These are phyloP conservation scores for Cistogaster globosa DNA, from an alignment of 2,888 invertebrate genomes.

Conservation along the genomic window DNA sequence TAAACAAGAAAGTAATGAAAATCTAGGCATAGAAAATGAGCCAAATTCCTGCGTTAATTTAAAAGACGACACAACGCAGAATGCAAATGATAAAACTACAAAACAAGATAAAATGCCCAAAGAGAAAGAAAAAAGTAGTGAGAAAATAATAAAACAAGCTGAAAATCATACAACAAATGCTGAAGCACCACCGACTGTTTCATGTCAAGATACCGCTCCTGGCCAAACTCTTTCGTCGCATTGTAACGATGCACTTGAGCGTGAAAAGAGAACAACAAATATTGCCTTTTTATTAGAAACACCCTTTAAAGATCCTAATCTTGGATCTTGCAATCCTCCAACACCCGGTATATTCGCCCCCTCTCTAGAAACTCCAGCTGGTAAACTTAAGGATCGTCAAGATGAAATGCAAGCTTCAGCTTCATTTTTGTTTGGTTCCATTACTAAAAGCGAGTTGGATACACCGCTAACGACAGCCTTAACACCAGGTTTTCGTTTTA, in stretches of 20 bases:
- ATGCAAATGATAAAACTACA: conserved; percentile 34
- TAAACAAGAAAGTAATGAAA: not conserved
- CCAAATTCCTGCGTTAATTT: not conserved
- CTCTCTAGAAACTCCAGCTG: conserved; percentile 79
- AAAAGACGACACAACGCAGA: conserved; percentile 72
- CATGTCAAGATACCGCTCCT: not conserved
- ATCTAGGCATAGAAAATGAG: too few species aligned
- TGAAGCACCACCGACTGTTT: not conserved
- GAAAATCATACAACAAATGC: not conserved
- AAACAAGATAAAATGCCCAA: conserved; percentile 6
- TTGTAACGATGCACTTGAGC: conserved; percentile 58
- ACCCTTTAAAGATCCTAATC: conserved; percentile 84
- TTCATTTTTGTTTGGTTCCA: conserved; percentile 77
- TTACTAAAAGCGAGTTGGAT: conserved; percentile 85
- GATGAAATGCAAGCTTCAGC: conserved; percentile 73
- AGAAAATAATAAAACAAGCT: not conserved
- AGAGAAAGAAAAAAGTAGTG: conserved; percentile 1
- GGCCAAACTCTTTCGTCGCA: conserved; percentile 27
- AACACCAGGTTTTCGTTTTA: conserved; percentile 79
- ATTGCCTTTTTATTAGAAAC: conserved; percentile 84
- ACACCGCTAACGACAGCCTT: conserved; percentile 85
- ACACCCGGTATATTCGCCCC: conserved; percentile 85
- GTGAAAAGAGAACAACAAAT: conserved; percentile 75
- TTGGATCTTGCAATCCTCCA: conserved; percentile 84
- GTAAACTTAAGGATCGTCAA: conserved; percentile 71